Percentiles rank a stretch among this genome's conserved stretches.
phyloP scores from a whole-genome alignment of 2,888 invertebrate species.

The Dicyrtoma fusca region DNA sequence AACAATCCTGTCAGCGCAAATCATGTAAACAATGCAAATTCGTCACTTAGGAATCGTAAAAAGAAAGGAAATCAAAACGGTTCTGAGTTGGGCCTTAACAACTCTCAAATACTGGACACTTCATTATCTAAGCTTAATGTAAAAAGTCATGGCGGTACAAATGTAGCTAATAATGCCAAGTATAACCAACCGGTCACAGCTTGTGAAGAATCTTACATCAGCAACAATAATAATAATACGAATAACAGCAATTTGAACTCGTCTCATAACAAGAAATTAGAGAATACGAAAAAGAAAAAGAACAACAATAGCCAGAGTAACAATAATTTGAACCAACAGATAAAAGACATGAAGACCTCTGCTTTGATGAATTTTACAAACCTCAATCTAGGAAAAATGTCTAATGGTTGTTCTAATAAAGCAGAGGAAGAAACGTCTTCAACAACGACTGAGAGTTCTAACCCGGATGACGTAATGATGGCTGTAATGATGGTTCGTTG shows the following conservation, averaged over 20 bases:
- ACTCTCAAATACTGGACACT: conserved; percentile 17
- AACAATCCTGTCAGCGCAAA: conserved; percentile 2
- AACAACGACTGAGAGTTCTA: conserved; percentile 71
- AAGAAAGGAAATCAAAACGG: conserved; percentile 37
- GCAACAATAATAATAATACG: conserved; percentile 7
- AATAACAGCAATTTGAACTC: conserved; percentile 19
- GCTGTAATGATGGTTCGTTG: conserved; percentile 39
- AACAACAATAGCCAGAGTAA: conserved; percentile 17
- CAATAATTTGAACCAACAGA: conserved; percentile 25
- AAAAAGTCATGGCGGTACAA: conserved; percentile 18
- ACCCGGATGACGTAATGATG: conserved; percentile 64
- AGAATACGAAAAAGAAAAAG: conserved; percentile 43
- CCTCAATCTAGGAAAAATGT: conserved; percentile 27
- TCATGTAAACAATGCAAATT: conserved; percentile 39
- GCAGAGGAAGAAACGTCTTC: conserved; percentile 71
- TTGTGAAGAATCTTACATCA: conserved; percentile 15
- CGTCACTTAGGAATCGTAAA: conserved; percentile 44
- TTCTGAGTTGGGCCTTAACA: conserved; percentile 4
- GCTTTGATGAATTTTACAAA: conserved; percentile 17
- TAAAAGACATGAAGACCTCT: conserved; percentile 6
- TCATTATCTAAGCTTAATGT: conserved; percentile 11
- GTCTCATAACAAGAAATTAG: conserved; percentile 21
- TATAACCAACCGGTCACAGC: background rate
- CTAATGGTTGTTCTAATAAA: conserved; percentile 26
- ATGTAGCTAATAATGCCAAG: conserved; percentile 2